Conservation (phyloP, 2,113 vertebrate species). For the Zosterops borbonicus region DNA sequence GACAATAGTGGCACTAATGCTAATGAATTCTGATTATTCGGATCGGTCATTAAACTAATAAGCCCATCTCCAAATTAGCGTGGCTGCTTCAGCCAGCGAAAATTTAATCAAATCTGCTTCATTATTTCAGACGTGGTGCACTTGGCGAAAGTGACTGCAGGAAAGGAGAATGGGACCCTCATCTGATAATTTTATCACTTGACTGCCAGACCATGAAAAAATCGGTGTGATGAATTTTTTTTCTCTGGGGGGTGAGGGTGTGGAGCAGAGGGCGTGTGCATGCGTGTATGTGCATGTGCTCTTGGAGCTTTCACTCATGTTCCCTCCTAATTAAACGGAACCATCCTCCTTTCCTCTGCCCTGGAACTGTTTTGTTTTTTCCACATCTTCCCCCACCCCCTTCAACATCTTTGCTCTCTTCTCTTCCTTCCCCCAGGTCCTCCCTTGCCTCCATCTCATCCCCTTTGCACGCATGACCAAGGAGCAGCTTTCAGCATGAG, state of each 20-base stretch:
- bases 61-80: slow-evolving; percentile 91
- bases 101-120: slow-evolving; percentile 78
- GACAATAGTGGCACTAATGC: slow-evolving; percentile 85
- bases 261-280: slow-evolving; percentile 47
- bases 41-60: slow-evolving; percentile 98
- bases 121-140: slow-evolving; percentile 74
- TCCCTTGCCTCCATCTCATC: slow-evolving; percentile 5
- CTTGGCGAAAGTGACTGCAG: slow-evolving; percentile 68
- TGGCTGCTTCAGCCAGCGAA: slow-evolving; percentile 71
- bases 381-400: not conserved
- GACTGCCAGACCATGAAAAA: slow-evolving; percentile 76
- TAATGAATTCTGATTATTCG: slow-evolving; percentile 96
- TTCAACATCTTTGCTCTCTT: not conserved
- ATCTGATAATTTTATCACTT: slow-evolving; percentile 76
- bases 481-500: slow-evolving; percentile 8
- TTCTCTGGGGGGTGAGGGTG: slow-evolving; percentile 53
- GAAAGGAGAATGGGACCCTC: slow-evolving; percentile 64
- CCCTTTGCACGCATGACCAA: slow-evolving; percentile 41
- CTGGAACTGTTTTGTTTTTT: slow-evolving; percentile 35
- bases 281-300: not conserved
- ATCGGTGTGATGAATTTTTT: slow-evolving; percentile 73
- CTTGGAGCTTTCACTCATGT: not conserved
- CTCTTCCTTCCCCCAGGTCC: slow-evolving; percentile 28
- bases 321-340: slow-evolving; percentile 50
- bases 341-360: slow-evolving; percentile 10